Base-by-base conservation (phyloP, 2,797 vertebrate genomes). In the Myotis pilosus region DNA sequence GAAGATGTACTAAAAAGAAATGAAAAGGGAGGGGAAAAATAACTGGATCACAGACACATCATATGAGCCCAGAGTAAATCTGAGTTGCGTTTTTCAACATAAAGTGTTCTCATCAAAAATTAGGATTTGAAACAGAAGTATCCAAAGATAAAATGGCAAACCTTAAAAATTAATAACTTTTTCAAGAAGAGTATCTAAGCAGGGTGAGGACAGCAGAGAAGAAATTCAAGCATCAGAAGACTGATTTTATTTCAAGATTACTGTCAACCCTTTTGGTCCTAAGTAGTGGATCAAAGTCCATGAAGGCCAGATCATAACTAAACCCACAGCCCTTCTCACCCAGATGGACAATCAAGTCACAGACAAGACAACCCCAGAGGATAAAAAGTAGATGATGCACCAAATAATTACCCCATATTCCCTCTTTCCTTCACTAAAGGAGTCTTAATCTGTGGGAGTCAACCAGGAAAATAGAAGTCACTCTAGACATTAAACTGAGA, bases 401-500 rank as follows among this genome's bases (percentile, higher is more conserved):
- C 23, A 28, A 62, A 60, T 74, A 17, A 68, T 68, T 28, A 12
- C 15, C 30, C 38, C 12, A 19, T n/a, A 72, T 53, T 49, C 22
- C n/a, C 11, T 60, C 66, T 76, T 64, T 51, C 13, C 84, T 69
- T 80, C n/a, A 68, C n/a, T 57, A 38, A 4, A 28, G 28, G 19
- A 76, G 53, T 88, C 38, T 76, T 66, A 81, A 62, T 57, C 28
- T 44, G 5, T 51, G 68, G 72, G 36, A 85, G 3, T 23, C 87
- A 87, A 33, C 6, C 9, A 38, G 64, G 12, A 68, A 83, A 74
- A 79, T 0, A 83, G 81, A 95, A 79, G 79, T 8, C 41, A 47
- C 69, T 62, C 16, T 25, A 44, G 83, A 44, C 23, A 38, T 44
- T 69, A 57, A 57, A 57, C 87, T 80, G 90, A 66, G 68, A 96